Evolutionary conservation across 2,888 invertebrate species (phyloP).

Genomic region (Temnothorax unifasciatus): DNA sequence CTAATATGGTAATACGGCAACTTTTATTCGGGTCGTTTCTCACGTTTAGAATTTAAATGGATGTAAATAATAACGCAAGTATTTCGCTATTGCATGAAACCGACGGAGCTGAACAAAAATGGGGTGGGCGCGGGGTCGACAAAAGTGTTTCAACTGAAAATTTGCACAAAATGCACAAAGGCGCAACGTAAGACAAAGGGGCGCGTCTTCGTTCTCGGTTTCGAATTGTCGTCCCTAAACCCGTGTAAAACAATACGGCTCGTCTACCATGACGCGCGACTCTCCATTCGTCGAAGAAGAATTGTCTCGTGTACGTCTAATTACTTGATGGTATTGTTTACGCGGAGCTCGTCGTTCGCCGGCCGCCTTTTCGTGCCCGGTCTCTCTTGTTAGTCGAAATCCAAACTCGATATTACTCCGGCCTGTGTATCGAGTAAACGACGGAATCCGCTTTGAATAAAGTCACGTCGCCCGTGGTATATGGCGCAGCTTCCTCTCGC

Average conservation of each 20-base stretch:
- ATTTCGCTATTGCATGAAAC: not conserved
- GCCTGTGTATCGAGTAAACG: conserved; percentile 64
- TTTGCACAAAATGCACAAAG: conserved; percentile 49
- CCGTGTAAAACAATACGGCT: conserved; percentile 44
- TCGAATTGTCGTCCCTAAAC: conserved; percentile 46
- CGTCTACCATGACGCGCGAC: conserved; percentile 27
- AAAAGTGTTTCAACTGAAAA: conserved; percentile 45
- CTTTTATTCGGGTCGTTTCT: conserved; percentile 5
- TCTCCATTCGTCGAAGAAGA: conserved; percentile 62
- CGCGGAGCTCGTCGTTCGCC: conserved; percentile 63
- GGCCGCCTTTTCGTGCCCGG: conserved; percentile 56
- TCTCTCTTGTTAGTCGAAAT: conserved; percentile 73
- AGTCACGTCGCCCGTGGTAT: conserved; percentile 60
- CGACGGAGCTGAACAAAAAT: conserved; percentile 10
- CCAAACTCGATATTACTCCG: conserved; percentile 70
- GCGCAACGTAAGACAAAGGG: conserved; percentile 37
- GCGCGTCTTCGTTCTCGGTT: conserved; percentile 48
- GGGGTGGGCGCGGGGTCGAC: not conserved
- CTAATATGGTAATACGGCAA: not conserved
- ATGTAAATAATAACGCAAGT: conserved; percentile 25
- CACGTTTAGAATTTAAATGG: conserved; percentile 18
- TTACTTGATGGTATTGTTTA: conserved; percentile 69
- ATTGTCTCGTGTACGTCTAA: conserved; percentile 66
- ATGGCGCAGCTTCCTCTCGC: conserved; percentile 29
- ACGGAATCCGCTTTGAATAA: conserved; percentile 65